These are phyloP conservation scores for Thamnophis sirtalis DNA, from an alignment of 2,113 vertebrate species.

Conservation along the genomic window DNA sequence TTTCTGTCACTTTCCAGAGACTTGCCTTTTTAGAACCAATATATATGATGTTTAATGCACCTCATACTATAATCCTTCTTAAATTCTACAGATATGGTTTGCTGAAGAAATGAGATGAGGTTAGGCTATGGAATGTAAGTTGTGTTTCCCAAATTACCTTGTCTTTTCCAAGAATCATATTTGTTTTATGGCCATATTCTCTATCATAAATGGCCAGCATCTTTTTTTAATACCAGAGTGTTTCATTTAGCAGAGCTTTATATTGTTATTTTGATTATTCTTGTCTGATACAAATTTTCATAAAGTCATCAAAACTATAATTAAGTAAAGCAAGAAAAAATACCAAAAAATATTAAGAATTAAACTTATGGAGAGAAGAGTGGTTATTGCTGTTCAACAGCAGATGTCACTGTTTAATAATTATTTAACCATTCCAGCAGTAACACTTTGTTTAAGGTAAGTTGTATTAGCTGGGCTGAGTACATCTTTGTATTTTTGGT, in stretches of 20 bases:
- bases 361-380: not conserved
- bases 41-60: not conserved
- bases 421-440: not conserved
- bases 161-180: not conserved
- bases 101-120: not conserved
- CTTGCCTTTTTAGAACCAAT: not conserved
- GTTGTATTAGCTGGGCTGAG: not conserved
- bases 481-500: not conserved
- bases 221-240: not conserved
- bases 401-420: constrained; percentile 31
- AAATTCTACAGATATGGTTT: not conserved
- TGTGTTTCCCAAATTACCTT: not conserved
- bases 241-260: not conserved
- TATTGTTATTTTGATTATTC: not conserved
- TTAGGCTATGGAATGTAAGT: not conserved
- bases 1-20: not conserved
- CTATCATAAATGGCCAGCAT: not conserved
- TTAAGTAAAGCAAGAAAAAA: not conserved
- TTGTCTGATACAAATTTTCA: not conserved
- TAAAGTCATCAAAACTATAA: not conserved
- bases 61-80: not conserved
- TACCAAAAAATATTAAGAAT: constrained; percentile 16
- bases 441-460: not conserved
- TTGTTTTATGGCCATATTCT: not conserved
- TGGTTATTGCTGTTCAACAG: constrained; percentile 40